A percentile compares a stretch with the other conserved stretches of the same genome.
phyloP scores from a whole-genome alignment of 2,113 vertebrate species.

The Ammodytes marinus region DNA sequence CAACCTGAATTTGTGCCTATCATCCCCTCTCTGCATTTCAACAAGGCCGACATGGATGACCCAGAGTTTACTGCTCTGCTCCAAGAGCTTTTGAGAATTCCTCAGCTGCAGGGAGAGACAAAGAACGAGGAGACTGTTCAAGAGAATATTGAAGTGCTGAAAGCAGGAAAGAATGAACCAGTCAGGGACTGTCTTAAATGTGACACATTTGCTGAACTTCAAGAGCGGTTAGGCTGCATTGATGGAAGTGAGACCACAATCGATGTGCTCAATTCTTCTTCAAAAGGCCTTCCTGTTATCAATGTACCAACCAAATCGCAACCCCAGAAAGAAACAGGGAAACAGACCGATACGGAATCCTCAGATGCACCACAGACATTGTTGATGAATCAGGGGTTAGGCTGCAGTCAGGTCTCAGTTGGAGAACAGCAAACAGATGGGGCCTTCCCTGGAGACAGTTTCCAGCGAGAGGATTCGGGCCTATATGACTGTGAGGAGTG shows the following conservation, averaged over 20 bases:
- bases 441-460: slow-evolving; percentile 67
- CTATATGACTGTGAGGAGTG: slow-evolving; percentile 92
- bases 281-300: slow-evolving; percentile 39
- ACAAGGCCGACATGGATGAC: slow-evolving; percentile 83
- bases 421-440: slow-evolving; percentile 63
- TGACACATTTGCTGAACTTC: slow-evolving; percentile 97
- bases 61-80: slow-evolving; percentile 75
- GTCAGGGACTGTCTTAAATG: slow-evolving; percentile 96
- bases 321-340: slow-evolving; percentile 44
- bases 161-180: slow-evolving; percentile 68
- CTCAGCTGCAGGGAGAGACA: slow-evolving; percentile 72
- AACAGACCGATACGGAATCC: slow-evolving; percentile 1
- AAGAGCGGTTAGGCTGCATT: slow-evolving; percentile 92
- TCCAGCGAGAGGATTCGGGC: slow-evolving; percentile 87
- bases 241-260: slow-evolving; percentile 70
- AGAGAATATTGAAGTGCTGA: slow-evolving; percentile 43
- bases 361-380: slow-evolving; percentile 30
- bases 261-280: slow-evolving; percentile 59
- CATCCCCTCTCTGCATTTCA: slow-evolving; percentile 93
- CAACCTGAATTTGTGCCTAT: slow-evolving; percentile 95
- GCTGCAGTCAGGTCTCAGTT: slow-evolving; percentile 43
- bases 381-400: slow-evolving; percentile 52
- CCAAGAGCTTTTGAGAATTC: slow-evolving; percentile 78
- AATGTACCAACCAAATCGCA: slow-evolving; percentile 38
- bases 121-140: slow-evolving; percentile 59